Evolutionary conservation across 2,797 vertebrate species (phyloP).

Genomic region (Vipera latastei): DNA sequence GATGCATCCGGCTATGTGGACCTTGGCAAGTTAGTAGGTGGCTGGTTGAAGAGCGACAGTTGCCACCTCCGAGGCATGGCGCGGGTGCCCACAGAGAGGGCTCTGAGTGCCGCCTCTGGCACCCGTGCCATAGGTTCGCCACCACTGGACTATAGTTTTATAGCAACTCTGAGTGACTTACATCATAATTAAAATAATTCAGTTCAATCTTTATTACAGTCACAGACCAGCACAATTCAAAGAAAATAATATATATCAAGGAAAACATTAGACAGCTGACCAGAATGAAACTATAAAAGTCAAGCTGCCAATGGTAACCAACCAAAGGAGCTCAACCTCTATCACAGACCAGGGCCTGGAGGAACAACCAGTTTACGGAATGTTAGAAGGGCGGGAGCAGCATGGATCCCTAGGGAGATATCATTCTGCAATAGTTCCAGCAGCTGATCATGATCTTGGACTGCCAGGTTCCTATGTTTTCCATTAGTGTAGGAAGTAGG

Average conservation of each 20-base stretch:
- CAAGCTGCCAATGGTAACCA: neutral
- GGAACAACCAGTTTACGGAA: neutral
- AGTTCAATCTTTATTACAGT: neutral
- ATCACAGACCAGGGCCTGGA: neutral
- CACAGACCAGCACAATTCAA: neutral
- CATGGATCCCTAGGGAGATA: neutral
- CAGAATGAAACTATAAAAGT: neutral
- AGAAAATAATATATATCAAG: neutral
- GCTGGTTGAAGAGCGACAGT: too few relatives aligned
- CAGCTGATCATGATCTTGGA: neutral
- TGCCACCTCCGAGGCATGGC: too few relatives aligned
- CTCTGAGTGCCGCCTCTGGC: too few relatives aligned
- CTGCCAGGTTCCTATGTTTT: neutral
- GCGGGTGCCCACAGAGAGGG: too few relatives aligned
- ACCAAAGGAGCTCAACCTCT: neutral
- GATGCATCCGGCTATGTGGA: too few relatives aligned
- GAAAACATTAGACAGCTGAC: neutral
- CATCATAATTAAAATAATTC: neutral
- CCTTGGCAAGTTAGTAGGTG: too few relatives aligned
- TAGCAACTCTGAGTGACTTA: neutral
- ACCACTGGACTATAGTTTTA: neutral
- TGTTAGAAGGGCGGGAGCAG: neutral
- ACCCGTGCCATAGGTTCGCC: too few relatives aligned
- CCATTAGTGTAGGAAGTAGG: neutral
- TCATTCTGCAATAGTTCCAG: neutral